Evolutionary conservation across 2,797 vertebrate genomes (phyloP).

Genomic region (Darevskia nairensis): DNA sequence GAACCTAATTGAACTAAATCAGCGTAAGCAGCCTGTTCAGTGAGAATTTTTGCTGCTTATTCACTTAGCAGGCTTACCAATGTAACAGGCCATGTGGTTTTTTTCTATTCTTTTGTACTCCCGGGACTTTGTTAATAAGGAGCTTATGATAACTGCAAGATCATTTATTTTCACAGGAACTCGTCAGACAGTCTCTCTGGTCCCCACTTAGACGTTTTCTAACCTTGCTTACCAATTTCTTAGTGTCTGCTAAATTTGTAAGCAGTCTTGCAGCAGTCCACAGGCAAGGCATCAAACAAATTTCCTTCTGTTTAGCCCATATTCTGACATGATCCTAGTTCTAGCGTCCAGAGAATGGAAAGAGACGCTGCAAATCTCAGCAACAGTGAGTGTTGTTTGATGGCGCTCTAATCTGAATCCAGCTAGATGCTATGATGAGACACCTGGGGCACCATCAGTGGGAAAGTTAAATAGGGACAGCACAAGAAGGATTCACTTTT

Average conservation of each 20-base stretch:
- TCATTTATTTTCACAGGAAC: slow-evolving; percentile 7
- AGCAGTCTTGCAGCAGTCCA: not conserved
- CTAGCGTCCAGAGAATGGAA: not conserved
- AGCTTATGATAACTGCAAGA: not conserved
- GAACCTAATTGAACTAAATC: slow-evolving; percentile 21
- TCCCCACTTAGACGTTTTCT: not conserved
- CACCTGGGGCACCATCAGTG: not conserved
- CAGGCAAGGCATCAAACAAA: not conserved
- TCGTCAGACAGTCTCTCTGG: not conserved
- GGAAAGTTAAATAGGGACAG: not conserved
- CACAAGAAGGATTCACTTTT: not conserved
- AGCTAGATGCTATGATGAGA: not conserved
- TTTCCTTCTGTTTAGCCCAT: not conserved
- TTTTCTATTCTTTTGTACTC: not conserved
- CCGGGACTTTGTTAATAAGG: slow-evolving; percentile 15
- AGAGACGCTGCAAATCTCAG: not conserved
- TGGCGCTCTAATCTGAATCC: not conserved
- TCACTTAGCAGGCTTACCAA: not conserved
- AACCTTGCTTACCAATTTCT: not conserved
- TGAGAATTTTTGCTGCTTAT: slow-evolving; percentile 1
- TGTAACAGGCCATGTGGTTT: not conserved
- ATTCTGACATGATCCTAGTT: not conserved
- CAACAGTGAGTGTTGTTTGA: not conserved
- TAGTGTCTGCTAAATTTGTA: not conserved
- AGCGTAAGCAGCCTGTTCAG: not conserved